Base-by-base conservation (phyloP, 2,797 vertebrate species). In the Sebastiscus tertius region DNA sequence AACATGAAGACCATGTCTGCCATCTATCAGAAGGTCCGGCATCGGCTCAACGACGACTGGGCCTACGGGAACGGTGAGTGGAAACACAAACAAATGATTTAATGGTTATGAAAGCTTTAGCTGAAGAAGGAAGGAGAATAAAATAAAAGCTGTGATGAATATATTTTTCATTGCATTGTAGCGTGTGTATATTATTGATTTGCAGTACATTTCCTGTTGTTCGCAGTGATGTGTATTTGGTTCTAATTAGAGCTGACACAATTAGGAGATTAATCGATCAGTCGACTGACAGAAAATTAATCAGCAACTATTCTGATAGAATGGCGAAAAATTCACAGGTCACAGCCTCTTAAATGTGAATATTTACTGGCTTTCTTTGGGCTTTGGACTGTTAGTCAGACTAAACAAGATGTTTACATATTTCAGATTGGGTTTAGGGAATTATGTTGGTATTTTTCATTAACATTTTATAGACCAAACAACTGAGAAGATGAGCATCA, bases 1-100 rank as follows among this genome's bases (percentile, higher is more conserved):
- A 99, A 99, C 96, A 99, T 99, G 98, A 99, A 99, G 84, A 99
- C 98, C 74, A 99, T 99, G 97, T 99, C 98, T 0, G 98, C 98
- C 88, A 99, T 99, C 83, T 99, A 99, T 82, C 98, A 99, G 94
- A 99, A 99, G 93, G 98, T 99, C 67, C 96, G 98, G 22, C 98
- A 99, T 89, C 96, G 98, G 78, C 97, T 99, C 86, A 99, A 99
- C 0, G 98, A 99, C 0, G 98, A 99, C 93, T 99, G 98, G 98
- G 98, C 98, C 0, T 99, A 98, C 0, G 98, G 98, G 66, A 99
- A 99, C 0, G 98, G 98, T 99, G 91, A 92, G 93, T 54, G 59
- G 22, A 34, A 75, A 62, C 20, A 8, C 16, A 9, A 8, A 67
- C 8, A 11, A 2, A 42, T 5, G 14, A 68, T 26, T 67, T 1